These are phyloP conservation scores for Siniperca knerii DNA, from an alignment of 2,113 vertebrate species.

Conservation along the genomic window DNA sequence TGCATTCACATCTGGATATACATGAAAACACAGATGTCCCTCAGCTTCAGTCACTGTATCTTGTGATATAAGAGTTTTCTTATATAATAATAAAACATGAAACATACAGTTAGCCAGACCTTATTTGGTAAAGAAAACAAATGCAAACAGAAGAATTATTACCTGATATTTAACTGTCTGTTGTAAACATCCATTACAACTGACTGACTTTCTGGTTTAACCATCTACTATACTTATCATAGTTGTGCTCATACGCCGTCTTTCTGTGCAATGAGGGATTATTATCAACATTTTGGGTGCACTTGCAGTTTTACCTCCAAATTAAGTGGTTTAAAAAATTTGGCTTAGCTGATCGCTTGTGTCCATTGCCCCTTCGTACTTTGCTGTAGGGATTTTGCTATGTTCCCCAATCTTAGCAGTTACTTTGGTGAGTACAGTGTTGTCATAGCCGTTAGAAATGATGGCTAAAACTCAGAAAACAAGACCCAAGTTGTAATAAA, in stretches of 20 bases:
- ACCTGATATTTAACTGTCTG: too few species aligned
- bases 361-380: background rate
- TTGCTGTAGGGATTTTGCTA: background rate
- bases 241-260: background rate
- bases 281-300: background rate
- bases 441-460: background rate
- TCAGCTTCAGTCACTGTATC: background rate
- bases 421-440: background rate
- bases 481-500: background rate
- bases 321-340: background rate
- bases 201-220: background rate
- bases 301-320: background rate
- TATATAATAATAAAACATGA: background rate
- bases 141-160: background rate
- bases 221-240: too few species aligned
- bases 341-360: background rate
- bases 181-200: background rate
- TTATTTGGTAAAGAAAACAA: background rate
- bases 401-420: background rate
- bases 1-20: background rate
- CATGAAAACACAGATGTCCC: background rate
- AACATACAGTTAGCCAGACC: background rate
- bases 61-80: background rate
- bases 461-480: background rate
- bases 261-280: background rate